A percentile compares a stretch with the other conserved stretches of the same genome.
Conservation (phyloP, 2,797 vertebrate genomes). For the Rallus crepitans region DNA sequence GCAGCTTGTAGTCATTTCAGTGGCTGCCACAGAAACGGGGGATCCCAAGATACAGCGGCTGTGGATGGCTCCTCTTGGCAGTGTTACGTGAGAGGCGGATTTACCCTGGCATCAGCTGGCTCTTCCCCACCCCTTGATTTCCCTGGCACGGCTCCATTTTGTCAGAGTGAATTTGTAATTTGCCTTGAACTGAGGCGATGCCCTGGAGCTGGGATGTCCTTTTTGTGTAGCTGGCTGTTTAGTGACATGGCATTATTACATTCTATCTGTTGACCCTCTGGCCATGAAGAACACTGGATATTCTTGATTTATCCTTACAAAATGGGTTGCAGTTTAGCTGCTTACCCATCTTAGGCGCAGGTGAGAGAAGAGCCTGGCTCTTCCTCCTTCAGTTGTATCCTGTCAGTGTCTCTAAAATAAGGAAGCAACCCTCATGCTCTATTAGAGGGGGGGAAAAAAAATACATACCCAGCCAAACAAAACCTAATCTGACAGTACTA, state of each 20-base stretch:
- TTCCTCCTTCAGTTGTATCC: neutral
- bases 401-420: neutral
- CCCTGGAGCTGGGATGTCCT: conserved; percentile 16
- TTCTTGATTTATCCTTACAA: neutral
- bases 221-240: neutral
- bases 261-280: neutral
- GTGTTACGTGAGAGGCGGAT: neutral
- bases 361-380: neutral
- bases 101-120: neutral
- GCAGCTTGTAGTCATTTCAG: rapidly evolving
- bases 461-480: neutral
- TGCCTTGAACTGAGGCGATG: neutral
- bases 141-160: neutral
- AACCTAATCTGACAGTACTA: neutral
- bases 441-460: neutral
- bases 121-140: neutral
- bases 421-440: neutral
- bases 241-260: neutral
- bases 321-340: rapidly evolving
- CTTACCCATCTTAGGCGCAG: neutral
- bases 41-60: rapidly evolving
- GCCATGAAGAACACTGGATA: rapidly evolving
- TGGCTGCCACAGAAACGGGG: neutral
- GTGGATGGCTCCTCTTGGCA: neutral
- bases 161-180: conserved; percentile 54